A percentile compares a stretch with the other conserved stretches of the same genome.
Evolutionary conservation across 1,140 invertebrate species (phyloP).

Genomic region (Bemisia tabaci): DNA sequence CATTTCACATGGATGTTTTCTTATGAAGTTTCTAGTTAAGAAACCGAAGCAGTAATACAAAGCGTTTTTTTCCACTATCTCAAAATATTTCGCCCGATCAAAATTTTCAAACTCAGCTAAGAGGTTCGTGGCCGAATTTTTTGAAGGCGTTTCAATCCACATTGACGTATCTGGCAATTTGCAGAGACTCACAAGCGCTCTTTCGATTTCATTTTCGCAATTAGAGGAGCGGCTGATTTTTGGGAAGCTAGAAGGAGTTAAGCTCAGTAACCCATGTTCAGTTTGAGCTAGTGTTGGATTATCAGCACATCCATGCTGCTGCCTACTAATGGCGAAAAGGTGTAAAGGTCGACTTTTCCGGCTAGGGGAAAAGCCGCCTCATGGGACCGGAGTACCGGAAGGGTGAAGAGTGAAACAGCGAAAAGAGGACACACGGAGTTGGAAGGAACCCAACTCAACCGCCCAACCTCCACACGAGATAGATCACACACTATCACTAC

Average conservation of each 20-base stretch:
- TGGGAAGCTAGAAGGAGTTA: neutral
- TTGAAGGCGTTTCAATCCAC: neutral
- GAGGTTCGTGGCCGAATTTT: neutral
- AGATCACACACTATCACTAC: too few relatives aligned
- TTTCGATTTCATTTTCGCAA: neutral
- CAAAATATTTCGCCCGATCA: neutral
- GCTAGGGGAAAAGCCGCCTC: too few relatives aligned
- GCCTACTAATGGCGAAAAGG: too few relatives aligned
- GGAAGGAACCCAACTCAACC: too few relatives aligned
- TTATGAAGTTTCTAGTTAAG: neutral
- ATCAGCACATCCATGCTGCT: too few relatives aligned
- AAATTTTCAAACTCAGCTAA: neutral
- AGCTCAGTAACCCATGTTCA: neutral
- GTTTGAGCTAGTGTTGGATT: neutral
- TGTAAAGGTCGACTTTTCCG: too few relatives aligned
- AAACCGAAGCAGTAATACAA: neutral
- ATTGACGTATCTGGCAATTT: neutral
- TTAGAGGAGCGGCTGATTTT: neutral
- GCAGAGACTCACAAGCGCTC: neutral
- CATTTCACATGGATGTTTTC: neutral
- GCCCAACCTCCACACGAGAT: too few relatives aligned
- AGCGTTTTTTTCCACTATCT: neutral
- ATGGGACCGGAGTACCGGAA: too few relatives aligned
- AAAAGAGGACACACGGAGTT: too few relatives aligned
- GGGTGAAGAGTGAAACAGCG: too few relatives aligned